phyloP scores from a whole-genome alignment of 2,113 vertebrate species.

The Mystacornis crossleyi region DNA sequence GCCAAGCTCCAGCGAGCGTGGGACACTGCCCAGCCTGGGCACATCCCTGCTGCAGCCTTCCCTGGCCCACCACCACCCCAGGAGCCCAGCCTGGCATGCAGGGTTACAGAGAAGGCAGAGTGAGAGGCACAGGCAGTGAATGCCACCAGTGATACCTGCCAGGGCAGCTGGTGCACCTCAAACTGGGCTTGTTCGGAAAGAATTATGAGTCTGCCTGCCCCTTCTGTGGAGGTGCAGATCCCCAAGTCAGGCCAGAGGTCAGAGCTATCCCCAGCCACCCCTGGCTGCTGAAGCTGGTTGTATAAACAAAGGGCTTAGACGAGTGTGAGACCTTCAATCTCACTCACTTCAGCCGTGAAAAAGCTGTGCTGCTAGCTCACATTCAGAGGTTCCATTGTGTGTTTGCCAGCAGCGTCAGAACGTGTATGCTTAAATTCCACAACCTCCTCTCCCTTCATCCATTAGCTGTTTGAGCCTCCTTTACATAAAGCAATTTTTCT shows the following conservation, averaged over 20 bases:
- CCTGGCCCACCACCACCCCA: accelerated
- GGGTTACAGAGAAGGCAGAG: background rate
- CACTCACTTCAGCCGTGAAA: background rate
- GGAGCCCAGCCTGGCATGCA: background rate
- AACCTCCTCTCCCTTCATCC: background rate
- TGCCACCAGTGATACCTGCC: background rate
- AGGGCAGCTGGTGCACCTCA: background rate
- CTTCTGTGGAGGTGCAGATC: background rate
- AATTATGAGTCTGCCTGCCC: background rate
- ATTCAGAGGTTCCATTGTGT: background rate
- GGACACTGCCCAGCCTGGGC: background rate
- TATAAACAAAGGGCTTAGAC: background rate
- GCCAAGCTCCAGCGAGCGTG: background rate
- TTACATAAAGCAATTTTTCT: background rate
- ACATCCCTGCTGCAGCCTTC: background rate
- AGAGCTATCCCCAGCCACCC: background rate
- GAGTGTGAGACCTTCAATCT: background rate
- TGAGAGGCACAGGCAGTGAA: background rate
- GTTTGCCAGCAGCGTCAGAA: background rate
- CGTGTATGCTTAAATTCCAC: background rate
- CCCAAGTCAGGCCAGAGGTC: background rate
- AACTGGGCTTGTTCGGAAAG: background rate
- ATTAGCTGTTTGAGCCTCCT: background rate
- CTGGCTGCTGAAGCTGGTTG: background rate
- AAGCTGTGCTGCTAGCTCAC: background rate